phyloP scores from a whole-genome alignment of 2,888 invertebrate species.

The Ormyrus rosae region DNA sequence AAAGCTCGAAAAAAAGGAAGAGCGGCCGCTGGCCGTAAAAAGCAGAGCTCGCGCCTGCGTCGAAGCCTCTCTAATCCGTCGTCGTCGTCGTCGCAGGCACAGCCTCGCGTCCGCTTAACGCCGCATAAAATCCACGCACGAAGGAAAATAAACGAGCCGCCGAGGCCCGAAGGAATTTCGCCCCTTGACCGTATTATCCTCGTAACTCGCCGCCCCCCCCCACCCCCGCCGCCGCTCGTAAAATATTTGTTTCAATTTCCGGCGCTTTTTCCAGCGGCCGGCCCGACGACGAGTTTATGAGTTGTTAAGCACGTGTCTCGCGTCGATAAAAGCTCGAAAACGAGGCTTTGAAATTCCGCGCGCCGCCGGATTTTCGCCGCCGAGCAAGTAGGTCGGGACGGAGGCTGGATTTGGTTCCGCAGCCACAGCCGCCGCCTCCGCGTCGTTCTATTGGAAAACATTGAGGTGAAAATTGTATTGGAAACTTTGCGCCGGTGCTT shows the following conservation, averaged over 20 bases:
- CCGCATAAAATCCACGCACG: conserved; percentile 48
- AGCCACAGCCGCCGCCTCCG: no score
- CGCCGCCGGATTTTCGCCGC: background rate
- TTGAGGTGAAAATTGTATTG: background rate
- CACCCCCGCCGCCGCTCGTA: conserved; percentile 58
- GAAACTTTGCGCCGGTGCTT: background rate
- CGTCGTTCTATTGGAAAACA: no score
- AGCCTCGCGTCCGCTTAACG: conserved; percentile 51
- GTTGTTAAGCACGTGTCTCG: conserved; percentile 65
- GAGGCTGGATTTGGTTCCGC: background rate
- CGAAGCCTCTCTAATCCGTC: conserved; percentile 50
- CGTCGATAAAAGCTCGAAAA: conserved; percentile 48
- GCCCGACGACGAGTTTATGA: conserved; percentile 67
- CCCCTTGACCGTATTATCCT: conserved; percentile 67
- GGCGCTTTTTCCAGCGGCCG: conserved; percentile 42
- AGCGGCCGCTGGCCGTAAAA: conserved; percentile 21
- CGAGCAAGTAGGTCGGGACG: conserved; percentile 20
- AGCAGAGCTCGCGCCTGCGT: background rate
- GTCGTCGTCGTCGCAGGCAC: no score
- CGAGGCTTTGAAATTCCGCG: conserved; percentile 62
- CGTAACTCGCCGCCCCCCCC: conserved; percentile 57
- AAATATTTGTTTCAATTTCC: conserved; percentile 71
- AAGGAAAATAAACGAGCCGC: conserved; percentile 34
- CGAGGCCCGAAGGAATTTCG: conserved; percentile 51
- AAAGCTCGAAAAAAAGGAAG: background rate